Percentiles rank a stretch among this genome's conserved stretches.
Conservation (phyloP, 2,113 vertebrate genomes). For the Asarcornis scutulata region DNA sequence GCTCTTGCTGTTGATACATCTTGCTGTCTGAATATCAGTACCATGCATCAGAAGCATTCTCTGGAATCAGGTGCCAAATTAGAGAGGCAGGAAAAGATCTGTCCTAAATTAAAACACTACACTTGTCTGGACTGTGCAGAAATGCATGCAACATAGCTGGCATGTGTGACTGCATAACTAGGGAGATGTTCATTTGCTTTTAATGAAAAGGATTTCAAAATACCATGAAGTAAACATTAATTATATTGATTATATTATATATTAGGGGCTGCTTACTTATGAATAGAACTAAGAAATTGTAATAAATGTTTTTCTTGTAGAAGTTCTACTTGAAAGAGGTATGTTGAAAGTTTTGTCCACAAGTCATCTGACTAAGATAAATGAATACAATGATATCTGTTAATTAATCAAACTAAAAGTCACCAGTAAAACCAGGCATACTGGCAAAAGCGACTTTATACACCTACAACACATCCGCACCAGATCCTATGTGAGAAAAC, state of each 20-base stretch:
- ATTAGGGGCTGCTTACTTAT: neutral
- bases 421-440: neutral
- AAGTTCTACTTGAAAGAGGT: neutral
- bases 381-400: neutral
- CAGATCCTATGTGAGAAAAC: neutral
- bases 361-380: neutral
- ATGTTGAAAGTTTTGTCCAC: neutral
- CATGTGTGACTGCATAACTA: neutral
- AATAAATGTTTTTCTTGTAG: neutral
- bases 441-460: neutral
- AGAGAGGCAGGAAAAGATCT: neutral
- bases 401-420: neutral
- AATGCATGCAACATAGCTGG: neutral
- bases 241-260: neutral
- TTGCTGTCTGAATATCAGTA: neutral
- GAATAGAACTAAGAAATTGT: neutral
- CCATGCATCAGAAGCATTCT: neutral
- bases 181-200: neutral
- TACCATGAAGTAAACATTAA: neutral
- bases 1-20: neutral
- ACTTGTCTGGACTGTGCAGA: neutral
- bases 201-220: neutral
- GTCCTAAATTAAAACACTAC: neutral
- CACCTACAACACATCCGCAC: neutral
- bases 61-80: neutral